Percentiles rank a stretch among this genome's conserved stretches.
Conservation (phyloP, 2,888 invertebrate species). For the Anaspis maculata region DNA sequence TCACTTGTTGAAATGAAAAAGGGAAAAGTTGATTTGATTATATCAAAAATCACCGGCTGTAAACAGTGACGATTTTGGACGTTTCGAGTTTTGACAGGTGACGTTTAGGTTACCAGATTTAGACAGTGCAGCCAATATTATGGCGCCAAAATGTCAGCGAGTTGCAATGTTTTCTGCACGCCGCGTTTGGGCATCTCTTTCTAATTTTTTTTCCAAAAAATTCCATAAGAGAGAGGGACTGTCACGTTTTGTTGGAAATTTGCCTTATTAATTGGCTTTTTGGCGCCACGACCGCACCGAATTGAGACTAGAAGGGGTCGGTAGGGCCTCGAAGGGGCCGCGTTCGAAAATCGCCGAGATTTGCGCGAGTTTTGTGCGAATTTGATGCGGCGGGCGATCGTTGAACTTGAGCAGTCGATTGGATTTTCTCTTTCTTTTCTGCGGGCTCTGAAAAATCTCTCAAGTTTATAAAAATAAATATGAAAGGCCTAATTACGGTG, state of each 20-base stretch:
- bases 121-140: constrained; percentile 10
- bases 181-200: constrained; percentile 25
- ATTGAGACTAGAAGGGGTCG: no score
- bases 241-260: constrained; percentile 11
- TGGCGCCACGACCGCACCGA: no score
- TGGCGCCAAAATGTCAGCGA: constrained; percentile 4
- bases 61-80: neutral
- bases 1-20: constrained; percentile 1
- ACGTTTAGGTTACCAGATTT: neutral
- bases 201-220: constrained; percentile 28
- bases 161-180: constrained; percentile 18
- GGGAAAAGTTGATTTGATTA: neutral
- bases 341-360: no score
- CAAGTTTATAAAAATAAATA: constrained; percentile 43
- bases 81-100: constrained; percentile 3
- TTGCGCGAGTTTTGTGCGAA: constrained; percentile 2
- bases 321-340: no score
- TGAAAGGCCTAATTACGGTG: constrained; percentile 38
- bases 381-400: constrained; percentile 24
- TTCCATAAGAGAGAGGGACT: constrained; percentile 23
- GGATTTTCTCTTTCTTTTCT: constrained; percentile 40
- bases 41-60: constrained; percentile 1
- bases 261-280: no score
- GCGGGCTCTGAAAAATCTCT: constrained; percentile 37
- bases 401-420: constrained; percentile 34